phyloP scores from a whole-genome alignment of 1,140 invertebrate genomes.

The Drosophila prosaltans region DNA sequence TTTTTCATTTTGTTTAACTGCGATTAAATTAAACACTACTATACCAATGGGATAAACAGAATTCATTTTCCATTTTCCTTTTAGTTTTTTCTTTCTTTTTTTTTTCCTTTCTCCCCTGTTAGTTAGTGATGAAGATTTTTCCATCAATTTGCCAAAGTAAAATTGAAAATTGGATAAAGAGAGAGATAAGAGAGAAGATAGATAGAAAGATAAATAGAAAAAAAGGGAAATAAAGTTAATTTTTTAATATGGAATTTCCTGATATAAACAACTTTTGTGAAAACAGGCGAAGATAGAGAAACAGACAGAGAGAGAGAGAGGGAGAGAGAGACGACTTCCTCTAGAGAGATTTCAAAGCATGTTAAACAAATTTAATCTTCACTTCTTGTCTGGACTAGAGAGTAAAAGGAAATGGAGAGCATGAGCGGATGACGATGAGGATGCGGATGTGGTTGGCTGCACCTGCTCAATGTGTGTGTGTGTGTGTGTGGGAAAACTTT shows the following conservation, averaged over 20 bases:
- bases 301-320: not conserved
- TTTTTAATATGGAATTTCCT: conserved; percentile 77
- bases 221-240: conserved; percentile 67
- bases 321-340: conserved; percentile 1
- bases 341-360: conserved; percentile 59
- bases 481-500: conserved; percentile 51
- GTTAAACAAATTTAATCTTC: conserved; percentile 81
- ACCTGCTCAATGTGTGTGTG: conserved; percentile 32
- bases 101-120: conserved; percentile 20
- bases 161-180: conserved; percentile 33
- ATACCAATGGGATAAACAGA: conserved; percentile 52
- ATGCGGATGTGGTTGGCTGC: conserved; percentile 45
- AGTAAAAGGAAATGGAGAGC: conserved; percentile 32
- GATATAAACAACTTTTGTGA: conserved; percentile 56
- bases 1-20: not conserved
- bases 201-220: not conserved
- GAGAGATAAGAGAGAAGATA: not conserved
- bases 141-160: conserved; percentile 62
- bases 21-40: conserved; percentile 12
- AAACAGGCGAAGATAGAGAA: conserved; percentile 1
- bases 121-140: conserved; percentile 49
- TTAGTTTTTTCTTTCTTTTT: not conserved
- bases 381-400: conserved; percentile 64
- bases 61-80: conserved; percentile 40
- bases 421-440: not conserved